phyloP scores from a whole-genome alignment of 2,113 vertebrate species.

The Australoheros scitulus region DNA sequence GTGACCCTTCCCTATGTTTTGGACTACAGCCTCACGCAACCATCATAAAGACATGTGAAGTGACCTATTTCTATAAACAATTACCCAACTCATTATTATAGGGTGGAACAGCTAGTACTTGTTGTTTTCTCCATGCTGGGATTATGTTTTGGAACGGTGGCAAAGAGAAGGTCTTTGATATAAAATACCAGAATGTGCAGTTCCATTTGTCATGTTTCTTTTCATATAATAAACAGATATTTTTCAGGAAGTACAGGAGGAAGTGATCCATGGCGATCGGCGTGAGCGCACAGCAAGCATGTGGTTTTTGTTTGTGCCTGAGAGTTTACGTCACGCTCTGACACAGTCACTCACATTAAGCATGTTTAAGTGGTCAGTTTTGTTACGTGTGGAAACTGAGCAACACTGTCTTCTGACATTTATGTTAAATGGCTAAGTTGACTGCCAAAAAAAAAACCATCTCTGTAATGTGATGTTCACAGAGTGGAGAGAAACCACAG shows the following conservation, averaged over 20 bases:
- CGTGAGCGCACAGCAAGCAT: conserved; percentile 36
- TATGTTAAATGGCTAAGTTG: background rate
- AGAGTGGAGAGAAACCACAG: conserved; percentile 2
- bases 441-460: background rate
- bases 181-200: conserved; percentile 24
- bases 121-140: conserved; percentile 19
- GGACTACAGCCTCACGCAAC: conserved; percentile 33
- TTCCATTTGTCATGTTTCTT: conserved; percentile 48
- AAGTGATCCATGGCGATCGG: conserved; percentile 30
- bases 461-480: background rate
- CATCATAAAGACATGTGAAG: conserved; percentile 26
- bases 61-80: conserved; percentile 56
- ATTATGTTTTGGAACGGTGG: conserved; percentile 49
- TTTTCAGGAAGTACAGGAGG: conserved; percentile 50
- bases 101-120: conserved; percentile 43
- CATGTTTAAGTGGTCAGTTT: conserved; percentile 24
- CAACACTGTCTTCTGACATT: conserved; percentile 20
- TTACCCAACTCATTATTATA: conserved; percentile 54
- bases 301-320: conserved; percentile 43
- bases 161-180: conserved; percentile 38
- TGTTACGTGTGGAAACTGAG: conserved; percentile 47
- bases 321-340: conserved; percentile 20
- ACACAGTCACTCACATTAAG: conserved; percentile 24
- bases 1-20: conserved; percentile 18
- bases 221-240: conserved; percentile 63